Evolutionary conservation across 2,797 vertebrate genomes (phyloP), one percentile per base, ranked within the genome.

Genomic region (Labroides dimidiatus): DNA sequence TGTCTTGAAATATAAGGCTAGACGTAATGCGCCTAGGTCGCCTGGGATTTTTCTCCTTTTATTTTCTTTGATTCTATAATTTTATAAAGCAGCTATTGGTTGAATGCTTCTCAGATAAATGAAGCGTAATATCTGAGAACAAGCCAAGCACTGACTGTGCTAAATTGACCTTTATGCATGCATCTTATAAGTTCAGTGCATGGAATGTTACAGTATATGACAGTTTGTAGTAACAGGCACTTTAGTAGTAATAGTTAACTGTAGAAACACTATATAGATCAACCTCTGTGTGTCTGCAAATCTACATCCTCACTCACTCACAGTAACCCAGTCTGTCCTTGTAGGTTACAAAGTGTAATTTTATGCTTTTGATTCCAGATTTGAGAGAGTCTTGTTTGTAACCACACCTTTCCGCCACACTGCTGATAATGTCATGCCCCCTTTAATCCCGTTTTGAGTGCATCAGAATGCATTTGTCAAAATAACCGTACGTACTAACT

Each of bases 401-500:
- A 27, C 52, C n/a, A 30, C 49, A 64, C 8, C 51, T 50, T 42
- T 14, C 13, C 39, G 27, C n/a, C 27, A 50, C 20, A 19, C 48
- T 36, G n/a, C 20, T 47, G 55, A 13, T 70, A 75, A 82, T 84
- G 42, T 55, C 53, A 45, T 1, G 2, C 6, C 37, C 66, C 44
- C 64, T 65, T 36, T 57, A 47, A 65, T 71, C 63, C 19, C 20
- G 44, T 45, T 81, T 60, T 27, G 10, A 42, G 45, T 27, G 57
- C 39, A 47, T 63, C 9, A 39, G 57, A 44, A 41, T 54, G 53
- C 54, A 37, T 82, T 80, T 77, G 39, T 48, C 72, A 77, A 82
- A 83, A 83, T 80, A 2, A 65, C 55, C 37, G 58, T 4, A 68
- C 72, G 83, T 70, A 47, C 69, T 68, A 59, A 73, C 57, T 59